These are phyloP conservation scores for Harmothoe impar DNA, from an alignment of 2,888 invertebrate genomes.

Conservation along the genomic window DNA sequence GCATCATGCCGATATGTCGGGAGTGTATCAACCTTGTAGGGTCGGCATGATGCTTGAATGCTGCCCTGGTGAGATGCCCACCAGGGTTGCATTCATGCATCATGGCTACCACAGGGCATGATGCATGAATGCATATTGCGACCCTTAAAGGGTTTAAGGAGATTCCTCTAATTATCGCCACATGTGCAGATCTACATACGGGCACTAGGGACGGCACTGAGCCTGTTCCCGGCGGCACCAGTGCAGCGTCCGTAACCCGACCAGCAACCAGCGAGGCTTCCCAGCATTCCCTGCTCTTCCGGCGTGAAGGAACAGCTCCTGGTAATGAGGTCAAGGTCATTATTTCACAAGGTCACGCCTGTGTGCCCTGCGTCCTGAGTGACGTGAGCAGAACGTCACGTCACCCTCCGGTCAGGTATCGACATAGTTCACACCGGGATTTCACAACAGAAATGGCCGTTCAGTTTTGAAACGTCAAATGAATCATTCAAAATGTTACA, in stretches of 20 bases:
- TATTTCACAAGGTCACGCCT: slow-evolving; percentile 49
- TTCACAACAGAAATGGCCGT: no score
- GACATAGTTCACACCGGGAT: no score
- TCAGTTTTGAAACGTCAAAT: no score
- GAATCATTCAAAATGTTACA: no score
- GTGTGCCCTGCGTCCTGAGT: neutral
- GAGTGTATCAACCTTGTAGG: no score
- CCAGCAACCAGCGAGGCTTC: neutral
- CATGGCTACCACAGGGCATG: no score
- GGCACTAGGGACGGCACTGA: neutral
- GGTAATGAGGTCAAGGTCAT: slow-evolving; percentile 54
- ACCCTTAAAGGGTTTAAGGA: no score
- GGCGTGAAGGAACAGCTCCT: neutral
- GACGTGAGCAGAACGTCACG: neutral
- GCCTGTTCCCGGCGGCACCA: neutral
- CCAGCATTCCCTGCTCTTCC: slow-evolving; percentile 46
- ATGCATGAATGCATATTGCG: no score
- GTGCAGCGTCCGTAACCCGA: neutral
- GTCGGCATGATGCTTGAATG: no score
- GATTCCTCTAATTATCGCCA: slow-evolving; percentile 3
- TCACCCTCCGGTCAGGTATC: neutral
- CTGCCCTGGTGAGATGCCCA: no score
- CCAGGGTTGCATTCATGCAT: no score
- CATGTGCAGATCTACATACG: neutral
- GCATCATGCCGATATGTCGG: no score